phyloP scores from a whole-genome alignment of 2,797 vertebrate genomes.

The Huso huso region DNA sequence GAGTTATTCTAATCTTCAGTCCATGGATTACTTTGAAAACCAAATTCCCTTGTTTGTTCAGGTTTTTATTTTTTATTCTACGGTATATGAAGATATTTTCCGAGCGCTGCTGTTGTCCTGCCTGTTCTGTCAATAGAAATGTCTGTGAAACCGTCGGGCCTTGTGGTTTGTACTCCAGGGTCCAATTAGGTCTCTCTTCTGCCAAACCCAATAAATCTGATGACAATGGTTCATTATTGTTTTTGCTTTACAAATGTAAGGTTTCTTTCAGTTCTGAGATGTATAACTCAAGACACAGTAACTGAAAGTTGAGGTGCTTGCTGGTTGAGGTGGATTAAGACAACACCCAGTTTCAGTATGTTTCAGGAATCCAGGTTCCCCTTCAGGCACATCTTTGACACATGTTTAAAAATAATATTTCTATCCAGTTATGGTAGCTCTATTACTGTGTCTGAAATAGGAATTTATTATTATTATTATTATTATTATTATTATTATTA shows the following conservation, averaged over 20 bases:
- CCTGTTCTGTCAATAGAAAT: background rate
- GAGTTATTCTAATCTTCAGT: background rate
- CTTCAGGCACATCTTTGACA: background rate
- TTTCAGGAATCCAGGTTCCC: background rate
- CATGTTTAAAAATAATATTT: too few relatives aligned
- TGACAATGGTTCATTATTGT: background rate
- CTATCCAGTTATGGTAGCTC: too few relatives aligned
- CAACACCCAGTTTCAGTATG: background rate
- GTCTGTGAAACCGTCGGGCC: background rate
- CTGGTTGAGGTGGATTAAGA: background rate
- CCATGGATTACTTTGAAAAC: background rate
- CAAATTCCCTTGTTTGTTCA: background rate
- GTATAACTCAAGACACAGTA: background rate
- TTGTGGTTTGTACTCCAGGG: background rate
- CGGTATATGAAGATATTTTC: background rate
- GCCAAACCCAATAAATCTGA: too few relatives aligned
- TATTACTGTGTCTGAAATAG: too few relatives aligned
- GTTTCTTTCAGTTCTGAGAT: background rate
- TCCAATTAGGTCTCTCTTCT: background rate
- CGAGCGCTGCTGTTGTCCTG: background rate
- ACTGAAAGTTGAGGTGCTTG: background rate
- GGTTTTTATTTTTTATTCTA: too few relatives aligned
- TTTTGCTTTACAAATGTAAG: background rate
- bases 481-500: too few relatives aligned
- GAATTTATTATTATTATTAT: too few relatives aligned